These are phyloP conservation scores for Maconellicoccus hirsutus DNA, from an alignment of 1,140 invertebrate genomes.

Conservation along the genomic window DNA sequence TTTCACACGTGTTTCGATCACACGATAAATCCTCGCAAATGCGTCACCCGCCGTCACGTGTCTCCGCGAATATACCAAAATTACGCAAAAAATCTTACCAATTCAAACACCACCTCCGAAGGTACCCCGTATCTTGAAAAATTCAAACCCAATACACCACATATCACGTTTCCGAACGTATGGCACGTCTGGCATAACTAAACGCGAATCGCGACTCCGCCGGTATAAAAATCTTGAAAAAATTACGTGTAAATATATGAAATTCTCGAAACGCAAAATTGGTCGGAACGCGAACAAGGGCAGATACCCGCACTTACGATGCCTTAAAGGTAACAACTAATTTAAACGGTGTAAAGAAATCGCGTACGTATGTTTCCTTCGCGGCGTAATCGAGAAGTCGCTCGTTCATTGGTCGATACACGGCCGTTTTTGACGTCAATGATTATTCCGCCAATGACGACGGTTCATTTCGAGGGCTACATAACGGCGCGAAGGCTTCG, in stretches of 20 bases:
- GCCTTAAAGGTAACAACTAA: conserved; percentile 14
- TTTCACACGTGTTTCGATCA: no score
- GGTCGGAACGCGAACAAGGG: not conserved
- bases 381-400: conserved; percentile 13
- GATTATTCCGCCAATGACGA: not conserved
- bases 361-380: conserved; percentile 14
- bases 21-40: no score
- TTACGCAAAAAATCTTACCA: no score
- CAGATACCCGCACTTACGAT: not conserved
- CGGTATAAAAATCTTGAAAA: no score
- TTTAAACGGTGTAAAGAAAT: not conserved
- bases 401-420: conserved; percentile 9
- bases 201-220: no score
- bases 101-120: no score
- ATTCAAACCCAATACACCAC: no score
- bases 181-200: no score
- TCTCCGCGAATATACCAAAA: no score
- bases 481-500: conserved; percentile 6
- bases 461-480: not conserved
- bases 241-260: not conserved
- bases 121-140: no score
- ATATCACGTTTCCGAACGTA: no score
- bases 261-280: not conserved
- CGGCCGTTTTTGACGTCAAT: conserved; percentile 15
- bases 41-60: no score